These are phyloP conservation scores for Epinephelus moara DNA, from an alignment of 2,113 vertebrate genomes.

Conservation along the genomic window DNA sequence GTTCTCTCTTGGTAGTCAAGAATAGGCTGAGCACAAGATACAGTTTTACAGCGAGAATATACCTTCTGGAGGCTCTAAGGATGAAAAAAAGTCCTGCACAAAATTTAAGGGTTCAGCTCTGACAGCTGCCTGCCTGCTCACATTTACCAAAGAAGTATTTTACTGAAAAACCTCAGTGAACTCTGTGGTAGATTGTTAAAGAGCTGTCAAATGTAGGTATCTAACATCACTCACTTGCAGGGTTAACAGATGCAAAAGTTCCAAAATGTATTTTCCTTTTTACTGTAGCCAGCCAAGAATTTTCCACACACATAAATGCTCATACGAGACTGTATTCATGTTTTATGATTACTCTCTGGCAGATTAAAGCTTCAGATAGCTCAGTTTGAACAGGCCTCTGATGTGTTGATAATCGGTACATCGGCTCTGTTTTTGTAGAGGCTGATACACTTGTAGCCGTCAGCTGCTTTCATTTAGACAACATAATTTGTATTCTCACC, in stretches of 20 bases:
- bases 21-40: conserved; percentile 30
- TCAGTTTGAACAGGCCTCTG: conserved; percentile 15
- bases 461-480: conserved; percentile 35
- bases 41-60: conserved; percentile 41
- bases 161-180: conserved; percentile 17
- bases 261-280: neutral
- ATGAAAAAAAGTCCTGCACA: conserved; percentile 7
- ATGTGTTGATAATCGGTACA: conserved; percentile 36
- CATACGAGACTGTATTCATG: conserved; percentile 2
- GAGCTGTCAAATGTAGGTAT: conserved; percentile 25
- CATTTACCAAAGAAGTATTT: conserved; percentile 29
- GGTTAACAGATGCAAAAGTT: conserved; percentile 20
- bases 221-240: conserved; percentile 10
- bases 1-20: conserved; percentile 40
- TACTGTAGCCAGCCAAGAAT: neutral
- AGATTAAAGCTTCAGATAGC: conserved; percentile 29
- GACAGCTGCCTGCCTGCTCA: conserved; percentile 38
- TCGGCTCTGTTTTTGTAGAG: conserved; percentile 21
- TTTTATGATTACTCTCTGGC: conserved; percentile 1
- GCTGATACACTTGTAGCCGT: conserved; percentile 3
- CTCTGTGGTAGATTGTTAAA: conserved; percentile 38
- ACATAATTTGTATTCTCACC: conserved; percentile 46
- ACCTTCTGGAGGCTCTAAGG: conserved; percentile 15
- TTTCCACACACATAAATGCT: neutral
- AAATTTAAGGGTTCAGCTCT: conserved; percentile 18